Evolutionary conservation across 2,888 invertebrate genomes (phyloP).

Genomic region (Crematogaster levior): DNA sequence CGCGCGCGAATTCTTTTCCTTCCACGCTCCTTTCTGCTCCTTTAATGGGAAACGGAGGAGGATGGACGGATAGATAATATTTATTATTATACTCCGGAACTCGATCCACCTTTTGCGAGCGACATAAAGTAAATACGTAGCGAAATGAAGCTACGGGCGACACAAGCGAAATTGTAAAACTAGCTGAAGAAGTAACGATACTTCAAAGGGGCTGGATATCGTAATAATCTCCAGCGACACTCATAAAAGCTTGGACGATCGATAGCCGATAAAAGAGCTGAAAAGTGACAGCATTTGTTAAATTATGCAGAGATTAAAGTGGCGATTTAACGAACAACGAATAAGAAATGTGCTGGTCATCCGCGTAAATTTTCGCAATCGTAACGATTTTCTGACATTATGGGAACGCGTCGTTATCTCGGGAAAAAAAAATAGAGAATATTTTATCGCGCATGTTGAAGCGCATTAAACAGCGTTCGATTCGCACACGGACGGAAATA

Average conservation of each 20-base stretch:
- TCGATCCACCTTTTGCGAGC: conserved; percentile 34
- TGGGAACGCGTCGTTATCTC: background rate
- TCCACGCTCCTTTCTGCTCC: conserved; percentile 53
- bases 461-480: conserved; percentile 8
- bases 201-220: conserved; percentile 23
- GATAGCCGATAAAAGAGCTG: background rate
- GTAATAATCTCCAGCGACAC: background rate
- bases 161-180: conserved; percentile 41
- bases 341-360: background rate
- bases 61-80: conserved; percentile 31
- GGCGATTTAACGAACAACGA: background rate
- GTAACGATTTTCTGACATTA: background rate
- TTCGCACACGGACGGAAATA: background rate
- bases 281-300: background rate
- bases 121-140: conserved; percentile 40
- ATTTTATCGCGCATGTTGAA: conserved; percentile 8
- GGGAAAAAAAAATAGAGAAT: background rate
- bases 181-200: conserved; percentile 32
- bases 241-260: background rate
- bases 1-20: conserved; percentile 64
- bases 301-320: background rate
- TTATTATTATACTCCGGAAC: conserved; percentile 50
- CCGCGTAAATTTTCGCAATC: conserved; percentile 5
- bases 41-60: conserved; percentile 40
- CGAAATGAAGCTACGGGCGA: conserved; percentile 17